Percentiles rank a stretch among this genome's conserved stretches.
phyloP scores from a whole-genome alignment of 2,797 vertebrate species.

The Streptopelia turtur region DNA sequence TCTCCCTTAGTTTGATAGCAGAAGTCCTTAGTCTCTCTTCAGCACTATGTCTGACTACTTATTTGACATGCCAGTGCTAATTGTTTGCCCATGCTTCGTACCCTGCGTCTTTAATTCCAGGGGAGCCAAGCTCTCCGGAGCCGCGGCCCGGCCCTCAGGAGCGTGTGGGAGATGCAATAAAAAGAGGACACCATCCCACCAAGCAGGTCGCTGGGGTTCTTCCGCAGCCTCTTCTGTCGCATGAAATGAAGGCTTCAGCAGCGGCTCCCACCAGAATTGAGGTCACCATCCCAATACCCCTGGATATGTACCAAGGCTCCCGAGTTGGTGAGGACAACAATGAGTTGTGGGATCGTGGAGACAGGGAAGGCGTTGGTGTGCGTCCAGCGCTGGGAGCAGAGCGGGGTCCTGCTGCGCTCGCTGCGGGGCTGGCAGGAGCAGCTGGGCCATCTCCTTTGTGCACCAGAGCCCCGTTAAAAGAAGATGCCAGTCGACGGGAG shows the following conservation, averaged over 20 bases:
- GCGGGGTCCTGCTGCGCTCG: fast-evolving
- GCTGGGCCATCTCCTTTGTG: not conserved
- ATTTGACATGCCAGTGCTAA: conserved; percentile 37
- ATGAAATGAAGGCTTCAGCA: not conserved
- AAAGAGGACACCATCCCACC: not conserved
- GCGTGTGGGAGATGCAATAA: not conserved
- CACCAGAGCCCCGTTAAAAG: not conserved
- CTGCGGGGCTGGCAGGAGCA: not conserved
- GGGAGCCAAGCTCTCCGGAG: conserved; percentile 25
- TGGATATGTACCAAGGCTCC: conserved; percentile 30
- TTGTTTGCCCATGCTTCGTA: conserved; percentile 32
- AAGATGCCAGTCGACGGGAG: not conserved
- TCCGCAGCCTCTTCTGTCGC: not conserved
- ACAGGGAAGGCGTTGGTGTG: not conserved
- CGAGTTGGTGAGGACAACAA: not conserved
- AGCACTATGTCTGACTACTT: not conserved
- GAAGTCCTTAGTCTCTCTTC: not conserved
- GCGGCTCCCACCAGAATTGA: conserved; percentile 50
- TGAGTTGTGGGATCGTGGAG: not conserved
- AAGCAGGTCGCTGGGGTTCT: not conserved
- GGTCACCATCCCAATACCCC: conserved; percentile 8
- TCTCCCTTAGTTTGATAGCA: not conserved
- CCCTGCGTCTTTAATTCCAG: conserved; percentile 50
- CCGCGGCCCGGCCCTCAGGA: conserved; percentile 8
- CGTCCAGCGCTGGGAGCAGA: not conserved